Evolutionary conservation across 2,888 invertebrate genomes (phyloP).

Genomic region (Amblyjoppa fuscipennis): DNA sequence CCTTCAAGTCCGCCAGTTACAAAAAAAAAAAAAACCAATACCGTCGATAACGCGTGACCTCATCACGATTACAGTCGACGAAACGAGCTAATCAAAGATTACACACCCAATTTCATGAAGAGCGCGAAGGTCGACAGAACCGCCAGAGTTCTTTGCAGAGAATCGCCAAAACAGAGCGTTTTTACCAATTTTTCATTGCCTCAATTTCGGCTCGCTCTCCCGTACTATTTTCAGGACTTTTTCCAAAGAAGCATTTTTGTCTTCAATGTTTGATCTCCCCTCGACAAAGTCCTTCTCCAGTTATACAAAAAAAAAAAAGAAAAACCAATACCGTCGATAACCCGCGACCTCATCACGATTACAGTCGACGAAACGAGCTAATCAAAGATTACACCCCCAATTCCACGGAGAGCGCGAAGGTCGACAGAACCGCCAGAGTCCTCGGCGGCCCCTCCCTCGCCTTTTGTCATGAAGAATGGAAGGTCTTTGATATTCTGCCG

Average conservation of each 20-base stretch:
- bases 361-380: neutral
- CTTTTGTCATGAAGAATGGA: constrained; percentile 54
- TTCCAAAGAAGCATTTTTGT: neutral
- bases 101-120: neutral
- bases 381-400: neutral
- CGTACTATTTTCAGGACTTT: neutral
- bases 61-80: neutral
- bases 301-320: neutral
- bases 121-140: constrained; percentile 39
- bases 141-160: neutral
- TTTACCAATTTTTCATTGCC: no score
- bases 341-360: neutral
- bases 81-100: neutral
- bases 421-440: constrained; percentile 16
- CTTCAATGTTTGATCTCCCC: neutral
- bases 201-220: no score
- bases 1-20: neutral
- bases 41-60: neutral
- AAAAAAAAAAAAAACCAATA: neutral
- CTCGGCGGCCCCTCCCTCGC: neutral
- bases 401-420: constrained; percentile 11
- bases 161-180: no score
- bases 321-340: neutral
- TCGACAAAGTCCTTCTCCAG: neutral
- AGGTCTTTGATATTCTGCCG: constrained; percentile 52